phyloP scores from a whole-genome alignment of 2,797 vertebrate genomes.

The Sebastes aleutianus region DNA sequence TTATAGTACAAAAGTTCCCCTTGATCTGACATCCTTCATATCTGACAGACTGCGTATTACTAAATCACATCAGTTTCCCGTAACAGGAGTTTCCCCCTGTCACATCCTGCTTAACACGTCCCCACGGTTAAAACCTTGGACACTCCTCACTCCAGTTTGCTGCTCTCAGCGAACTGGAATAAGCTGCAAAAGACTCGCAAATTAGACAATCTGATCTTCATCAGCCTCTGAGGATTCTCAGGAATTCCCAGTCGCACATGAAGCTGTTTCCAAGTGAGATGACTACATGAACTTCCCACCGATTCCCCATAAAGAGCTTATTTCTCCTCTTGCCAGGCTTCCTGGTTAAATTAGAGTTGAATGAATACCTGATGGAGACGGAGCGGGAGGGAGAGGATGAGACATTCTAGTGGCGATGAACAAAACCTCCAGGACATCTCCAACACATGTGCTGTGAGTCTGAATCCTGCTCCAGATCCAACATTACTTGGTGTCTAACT shows the following conservation, averaged over 20 bases:
- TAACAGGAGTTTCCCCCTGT: slow-evolving; percentile 21
- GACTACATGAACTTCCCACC: slow-evolving; percentile 16
- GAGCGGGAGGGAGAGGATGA: slow-evolving; percentile 27
- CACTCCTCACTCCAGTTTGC: slow-evolving; percentile 11
- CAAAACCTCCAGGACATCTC: slow-evolving; percentile 51
- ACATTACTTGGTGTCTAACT: slow-evolving; percentile 65
- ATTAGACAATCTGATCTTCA: slow-evolving; percentile 33
- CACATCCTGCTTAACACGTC: slow-evolving; percentile 27
- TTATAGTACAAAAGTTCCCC: neutral
- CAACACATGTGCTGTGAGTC: slow-evolving; percentile 55
- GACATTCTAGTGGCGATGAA: slow-evolving; percentile 37
- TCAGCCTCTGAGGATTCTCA: slow-evolving; percentile 11
- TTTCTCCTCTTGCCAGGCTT: slow-evolving; percentile 30
- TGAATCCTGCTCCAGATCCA: slow-evolving; percentile 39
- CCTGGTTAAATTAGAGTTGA: slow-evolving; percentile 35
- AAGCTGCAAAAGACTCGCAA: slow-evolving; percentile 25
- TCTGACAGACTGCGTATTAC: slow-evolving; percentile 9
- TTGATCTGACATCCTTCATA: slow-evolving; percentile 5
- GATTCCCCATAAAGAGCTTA: neutral
- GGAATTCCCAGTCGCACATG: slow-evolving; percentile 23
- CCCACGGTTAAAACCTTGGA: slow-evolving; percentile 9
- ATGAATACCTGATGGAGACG: slow-evolving; percentile 42
- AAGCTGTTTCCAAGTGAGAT: slow-evolving; percentile 26
- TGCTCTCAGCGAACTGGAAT: slow-evolving; percentile 17
- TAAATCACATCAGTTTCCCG: slow-evolving; percentile 2